A percentile compares a stretch with the other conserved stretches of the same genome.
Evolutionary conservation across 92 coral and sea anemone species (phyloP).

Genomic region (Siderastrea radians): DNA sequence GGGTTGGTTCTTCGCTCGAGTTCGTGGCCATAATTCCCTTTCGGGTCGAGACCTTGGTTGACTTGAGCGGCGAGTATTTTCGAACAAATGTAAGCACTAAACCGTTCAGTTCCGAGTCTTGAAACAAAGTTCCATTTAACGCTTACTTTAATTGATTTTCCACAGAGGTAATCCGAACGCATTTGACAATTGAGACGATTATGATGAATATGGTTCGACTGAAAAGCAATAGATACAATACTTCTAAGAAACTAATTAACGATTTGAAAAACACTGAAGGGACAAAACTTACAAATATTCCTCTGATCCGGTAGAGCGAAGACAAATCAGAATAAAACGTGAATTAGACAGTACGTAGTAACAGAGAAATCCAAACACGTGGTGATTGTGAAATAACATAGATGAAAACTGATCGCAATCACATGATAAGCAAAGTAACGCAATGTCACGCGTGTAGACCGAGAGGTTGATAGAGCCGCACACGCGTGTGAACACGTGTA

Average conservation of each 20-base stretch:
- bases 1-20: neutral
- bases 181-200: neutral
- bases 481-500: neutral
- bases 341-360: neutral
- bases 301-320: constrained; percentile 8
- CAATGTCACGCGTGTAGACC: neutral
- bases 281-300: constrained; percentile 4
- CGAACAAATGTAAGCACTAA: constrained; percentile 26
- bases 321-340: neutral
- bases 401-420: neutral
- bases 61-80: neutral
- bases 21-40: neutral
- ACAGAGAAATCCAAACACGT: neutral
- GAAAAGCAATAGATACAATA: neutral
- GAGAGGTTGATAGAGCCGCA: no score
- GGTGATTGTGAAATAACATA: neutral
- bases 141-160: no score
- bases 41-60: no score
- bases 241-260: neutral
- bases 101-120: neutral
- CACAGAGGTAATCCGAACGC: constrained; percentile 6
- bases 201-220: constrained; percentile 4
- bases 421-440: neutral
- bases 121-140: no score
- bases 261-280: neutral